Conservation (phyloP, 2,797 vertebrate species). For the Yasuhikotakia modesta region DNA sequence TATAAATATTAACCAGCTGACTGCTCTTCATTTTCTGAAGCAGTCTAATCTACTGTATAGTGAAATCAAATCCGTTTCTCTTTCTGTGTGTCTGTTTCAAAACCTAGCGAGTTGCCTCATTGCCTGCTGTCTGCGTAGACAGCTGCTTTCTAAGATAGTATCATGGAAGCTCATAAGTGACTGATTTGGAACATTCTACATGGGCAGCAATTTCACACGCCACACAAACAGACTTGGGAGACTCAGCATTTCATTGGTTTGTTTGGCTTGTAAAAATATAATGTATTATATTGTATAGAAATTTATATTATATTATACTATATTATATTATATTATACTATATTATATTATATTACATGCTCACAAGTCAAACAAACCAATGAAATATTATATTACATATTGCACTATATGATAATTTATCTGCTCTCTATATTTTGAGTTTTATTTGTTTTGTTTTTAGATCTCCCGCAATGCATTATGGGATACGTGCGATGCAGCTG, state of each 20-base stretch:
- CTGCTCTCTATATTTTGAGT: too few species aligned
- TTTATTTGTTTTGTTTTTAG: too few species aligned
- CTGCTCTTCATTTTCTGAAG: constrained; percentile 50
- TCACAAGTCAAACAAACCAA: too few species aligned
- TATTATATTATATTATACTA: too few species aligned
- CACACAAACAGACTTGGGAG: not conserved
- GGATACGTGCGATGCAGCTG: too few species aligned
- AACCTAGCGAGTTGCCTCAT: not conserved
- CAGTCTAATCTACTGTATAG: constrained; percentile 64
- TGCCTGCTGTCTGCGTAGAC: not conserved
- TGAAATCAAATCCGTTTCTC: constrained; percentile 20
- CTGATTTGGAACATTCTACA: not conserved
- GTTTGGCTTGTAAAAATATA: not conserved
- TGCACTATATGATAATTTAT: too few species aligned
- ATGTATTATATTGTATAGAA: too few species aligned
- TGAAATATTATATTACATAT: too few species aligned
- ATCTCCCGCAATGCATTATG: too few species aligned
- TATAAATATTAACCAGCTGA: constrained; percentile 57
- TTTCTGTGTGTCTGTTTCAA: not conserved
- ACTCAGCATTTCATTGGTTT: not conserved
- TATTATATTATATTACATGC: too few species aligned
- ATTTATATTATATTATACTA: too few species aligned
- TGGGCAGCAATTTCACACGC: not conserved
- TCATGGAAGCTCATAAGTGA: not conserved
- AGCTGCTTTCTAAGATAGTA: not conserved